Conservation (phyloP, 2,113 vertebrate genomes). For the Macrotis lagotis region DNA sequence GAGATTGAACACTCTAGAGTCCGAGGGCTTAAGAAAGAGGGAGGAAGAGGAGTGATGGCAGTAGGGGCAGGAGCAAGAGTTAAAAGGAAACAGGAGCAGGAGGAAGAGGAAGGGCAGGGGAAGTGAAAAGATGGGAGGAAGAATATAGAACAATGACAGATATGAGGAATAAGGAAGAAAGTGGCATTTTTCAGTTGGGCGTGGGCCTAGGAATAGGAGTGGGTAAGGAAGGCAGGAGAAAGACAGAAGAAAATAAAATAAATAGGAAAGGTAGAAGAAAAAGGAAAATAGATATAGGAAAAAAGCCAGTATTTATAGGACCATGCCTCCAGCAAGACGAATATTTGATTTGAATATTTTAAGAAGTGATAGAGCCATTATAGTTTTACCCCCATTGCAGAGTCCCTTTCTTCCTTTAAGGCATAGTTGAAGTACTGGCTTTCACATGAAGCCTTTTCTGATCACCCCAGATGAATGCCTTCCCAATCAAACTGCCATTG, state of each 20-base stretch:
- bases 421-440: background rate
- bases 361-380: background rate
- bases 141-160: background rate
- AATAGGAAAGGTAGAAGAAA: background rate
- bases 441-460: background rate
- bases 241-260: background rate
- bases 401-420: background rate
- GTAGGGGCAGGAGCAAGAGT: background rate
- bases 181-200: background rate
- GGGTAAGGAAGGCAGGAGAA: background rate
- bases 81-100: background rate
- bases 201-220: accelerated
- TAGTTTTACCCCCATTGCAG: background rate
- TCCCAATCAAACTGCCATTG: background rate
- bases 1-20: background rate
- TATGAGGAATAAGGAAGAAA: background rate
- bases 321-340: background rate
- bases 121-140: background rate
- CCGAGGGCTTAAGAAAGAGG: no score
- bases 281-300: accelerated
- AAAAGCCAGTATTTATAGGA: background rate
- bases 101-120: background rate
- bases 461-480: background rate
- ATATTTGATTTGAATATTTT: background rate
- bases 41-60: background rate